Evolutionary conservation across 2,888 invertebrate species (phyloP), one percentile per base, ranked within the genome.

Genomic region (Theretra japonica): DNA sequence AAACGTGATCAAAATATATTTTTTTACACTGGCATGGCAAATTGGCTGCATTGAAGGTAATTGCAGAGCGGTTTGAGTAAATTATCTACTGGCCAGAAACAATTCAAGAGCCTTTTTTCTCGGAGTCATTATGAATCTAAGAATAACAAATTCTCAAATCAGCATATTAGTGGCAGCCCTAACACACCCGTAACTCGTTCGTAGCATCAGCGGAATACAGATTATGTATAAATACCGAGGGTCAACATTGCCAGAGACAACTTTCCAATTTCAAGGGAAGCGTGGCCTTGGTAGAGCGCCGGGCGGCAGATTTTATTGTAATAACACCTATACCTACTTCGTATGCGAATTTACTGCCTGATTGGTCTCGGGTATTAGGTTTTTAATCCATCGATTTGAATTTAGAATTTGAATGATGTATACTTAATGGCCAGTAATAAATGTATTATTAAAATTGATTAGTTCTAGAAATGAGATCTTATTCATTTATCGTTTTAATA

Each of bases 201-300:
- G 83, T 79, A 78, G 78, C 82, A 84, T 83, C 86, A 82, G 75
- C 76, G 77, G 84, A 86, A 85, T 85, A 85, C 82, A 78, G 75
- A 83, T 82, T 80, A 82, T 77, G 75, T 73, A 76, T 79, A 80
- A 82, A 82, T 79, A 78, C 72, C 81, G 77, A 80, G 80, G 85
- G 83, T 86, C 89, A 83, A 75, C 77, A 74, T 79, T 80, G 82
- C 74, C 81, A 80, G 84, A 83, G 86, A 88, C 93, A 92, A 93
- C 93, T 92, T 93, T 93, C 94, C 90, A 90, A 89, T 90, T 85
- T 89, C 91, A 92, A 93, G 90, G 92, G 90, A 88, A 84, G 76
- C 77, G 73, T 74, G 90, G 86, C 92, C 93, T 92, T 92, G 90
- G 76, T 68, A 48, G 75, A 73, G 62, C 70, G 68, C 60, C 58